Evolutionary conservation across 2,113 vertebrate genomes (phyloP).

Genomic region (Brachypteracias leptosomus): DNA sequence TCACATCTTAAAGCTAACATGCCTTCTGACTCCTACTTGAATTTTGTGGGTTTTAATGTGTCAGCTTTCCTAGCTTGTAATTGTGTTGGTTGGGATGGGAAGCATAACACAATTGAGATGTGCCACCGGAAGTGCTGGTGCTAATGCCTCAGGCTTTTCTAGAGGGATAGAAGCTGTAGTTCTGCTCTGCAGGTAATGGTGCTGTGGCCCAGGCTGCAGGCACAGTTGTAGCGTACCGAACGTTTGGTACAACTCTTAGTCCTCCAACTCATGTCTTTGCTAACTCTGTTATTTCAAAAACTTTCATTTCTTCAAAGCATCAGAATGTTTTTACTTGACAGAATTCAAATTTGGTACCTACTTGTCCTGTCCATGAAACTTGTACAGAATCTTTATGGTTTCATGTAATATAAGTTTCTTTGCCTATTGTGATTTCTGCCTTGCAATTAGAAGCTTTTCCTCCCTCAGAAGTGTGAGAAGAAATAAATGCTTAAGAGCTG

Average conservation of each 20-base stretch:
- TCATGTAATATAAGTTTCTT: background rate
- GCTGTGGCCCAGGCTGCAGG: background rate
- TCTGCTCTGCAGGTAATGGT: background rate
- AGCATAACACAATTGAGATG: background rate
- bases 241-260: background rate
- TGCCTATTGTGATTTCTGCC: background rate
- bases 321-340: background rate
- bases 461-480: background rate
- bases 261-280: background rate
- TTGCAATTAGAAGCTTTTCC: background rate
- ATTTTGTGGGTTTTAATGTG: background rate
- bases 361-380: background rate
- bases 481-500: background rate
- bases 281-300: background rate
- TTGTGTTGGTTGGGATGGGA: background rate
- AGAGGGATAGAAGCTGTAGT: background rate
- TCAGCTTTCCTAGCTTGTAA: background rate
- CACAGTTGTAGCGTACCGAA: background rate
- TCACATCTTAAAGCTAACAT: background rate
- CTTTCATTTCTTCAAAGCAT: background rate
- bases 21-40: background rate
- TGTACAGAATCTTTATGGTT: background rate
- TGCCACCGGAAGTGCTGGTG: background rate
- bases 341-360: background rate
- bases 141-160: background rate